Evolutionary conservation across 2,888 invertebrate genomes (phyloP).

Genomic region (Latrodectus hesperus): DNA sequence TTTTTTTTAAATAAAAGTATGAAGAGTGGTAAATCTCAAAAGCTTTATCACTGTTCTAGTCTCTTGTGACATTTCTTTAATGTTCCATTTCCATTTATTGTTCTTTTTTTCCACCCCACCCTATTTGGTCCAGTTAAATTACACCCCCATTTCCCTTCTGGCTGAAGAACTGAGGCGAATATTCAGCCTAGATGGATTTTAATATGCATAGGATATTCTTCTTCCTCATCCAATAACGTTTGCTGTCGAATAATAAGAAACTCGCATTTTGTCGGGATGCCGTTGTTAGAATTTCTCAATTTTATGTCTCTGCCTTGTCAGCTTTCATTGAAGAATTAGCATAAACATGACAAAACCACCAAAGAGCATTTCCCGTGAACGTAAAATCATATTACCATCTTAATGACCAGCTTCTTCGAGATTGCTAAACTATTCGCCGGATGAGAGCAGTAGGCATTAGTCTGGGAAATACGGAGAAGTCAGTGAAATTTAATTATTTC

Average conservation of each 20-base stretch:
- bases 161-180: neutral
- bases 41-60: too few relatives aligned
- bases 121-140: constrained; percentile 10
- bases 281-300: neutral
- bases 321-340: constrained; percentile 41
- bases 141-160: neutral
- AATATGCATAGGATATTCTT: constrained; percentile 31
- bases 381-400: constrained; percentile 35
- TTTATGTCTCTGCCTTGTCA: constrained; percentile 24
- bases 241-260: neutral
- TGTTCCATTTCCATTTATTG: too few relatives aligned
- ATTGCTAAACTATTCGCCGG: too few relatives aligned
- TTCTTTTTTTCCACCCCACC: neutral
- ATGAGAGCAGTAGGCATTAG: too few relatives aligned
- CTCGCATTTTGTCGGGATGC: constrained; percentile 3
- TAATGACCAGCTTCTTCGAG: constrained; percentile 15
- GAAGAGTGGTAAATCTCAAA: too few relatives aligned
- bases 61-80: too few relatives aligned
- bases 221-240: neutral
- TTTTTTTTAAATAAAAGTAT: too few relatives aligned
- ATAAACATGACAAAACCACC: constrained; percentile 49
- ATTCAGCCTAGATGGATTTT: constrained; percentile 21
- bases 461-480: too few relatives aligned
- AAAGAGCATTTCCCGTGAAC: neutral
- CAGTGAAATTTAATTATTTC: too few relatives aligned